Evolutionary conservation across 1,140 invertebrate genomes (phyloP).

Genomic region (Protaetia brevitarsis): DNA sequence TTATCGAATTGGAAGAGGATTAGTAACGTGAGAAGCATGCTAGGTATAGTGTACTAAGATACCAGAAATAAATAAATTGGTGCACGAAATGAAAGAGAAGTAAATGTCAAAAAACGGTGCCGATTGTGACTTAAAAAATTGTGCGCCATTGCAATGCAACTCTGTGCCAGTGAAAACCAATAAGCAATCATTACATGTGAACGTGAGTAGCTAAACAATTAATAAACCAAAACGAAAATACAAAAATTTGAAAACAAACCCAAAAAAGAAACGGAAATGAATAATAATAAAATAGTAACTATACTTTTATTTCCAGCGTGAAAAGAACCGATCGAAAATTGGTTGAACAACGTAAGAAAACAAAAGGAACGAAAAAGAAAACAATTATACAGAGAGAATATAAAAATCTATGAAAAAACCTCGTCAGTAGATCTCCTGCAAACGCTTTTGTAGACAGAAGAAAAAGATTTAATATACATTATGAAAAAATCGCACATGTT

Average conservation of each 20-base stretch:
- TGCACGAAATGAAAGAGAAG: slow-evolving; percentile 58
- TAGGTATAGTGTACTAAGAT: slow-evolving; percentile 43
- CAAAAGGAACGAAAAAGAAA: slow-evolving; percentile 16
- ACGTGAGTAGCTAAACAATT: slow-evolving; percentile 59
- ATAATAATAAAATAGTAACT: slow-evolving; percentile 32
- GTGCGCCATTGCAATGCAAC: slow-evolving; percentile 58
- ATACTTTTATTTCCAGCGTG: slow-evolving; percentile 12
- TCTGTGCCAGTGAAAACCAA: slow-evolving; percentile 62
- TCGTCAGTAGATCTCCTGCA: slow-evolving; percentile 43
- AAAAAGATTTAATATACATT: slow-evolving; percentile 30
- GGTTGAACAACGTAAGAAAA: slow-evolving; percentile 20
- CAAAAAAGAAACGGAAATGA: slow-evolving; percentile 30
- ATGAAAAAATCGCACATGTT: slow-evolving; percentile 15
- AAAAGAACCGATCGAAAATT: slow-evolving; percentile 1
- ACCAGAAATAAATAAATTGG: slow-evolving; percentile 51
- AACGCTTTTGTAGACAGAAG: slow-evolving; percentile 52
- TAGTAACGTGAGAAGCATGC: slow-evolving; percentile 31
- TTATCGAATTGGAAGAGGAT: background rate
- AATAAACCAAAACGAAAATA: slow-evolving; percentile 44
- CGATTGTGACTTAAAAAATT: slow-evolving; percentile 54
- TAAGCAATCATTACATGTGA: slow-evolving; percentile 65
- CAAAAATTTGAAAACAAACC: background rate
- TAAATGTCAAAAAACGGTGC: slow-evolving; percentile 53
- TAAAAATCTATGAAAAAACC: slow-evolving; percentile 40
- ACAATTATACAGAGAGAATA: slow-evolving; percentile 9